Evolutionary conservation across 37 sponge, comb jelly and placozoan genomes (phyloP), one percentile per base, ranked within the genome.

Genomic region (Spongia lamella): DNA sequence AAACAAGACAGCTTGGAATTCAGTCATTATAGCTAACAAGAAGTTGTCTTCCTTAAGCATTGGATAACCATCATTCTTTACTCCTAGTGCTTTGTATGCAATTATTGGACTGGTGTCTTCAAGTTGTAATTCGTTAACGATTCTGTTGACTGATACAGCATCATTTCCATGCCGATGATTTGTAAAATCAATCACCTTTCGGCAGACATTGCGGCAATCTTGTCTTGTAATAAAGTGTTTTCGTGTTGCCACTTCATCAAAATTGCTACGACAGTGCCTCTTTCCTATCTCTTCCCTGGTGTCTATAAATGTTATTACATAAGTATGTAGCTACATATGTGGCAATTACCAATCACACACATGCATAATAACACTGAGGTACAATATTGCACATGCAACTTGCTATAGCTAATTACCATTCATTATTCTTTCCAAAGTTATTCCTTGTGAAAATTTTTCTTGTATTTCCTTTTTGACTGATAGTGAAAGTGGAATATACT

Each of bases 391-490:
- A 9, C 47, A 43, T 43, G 47, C 47, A 43, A 9, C 9, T 43
- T n/a, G n/a, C n/a, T n/a, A n/a, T 43, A 43, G 47, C 47, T 43
- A 9, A 9, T 53, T 55, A 53, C 56, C 56, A 72, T 72, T 56
- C 32, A 72, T 33, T 21, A 72, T 72, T n/a, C 30, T 4, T 26
- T 53, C 72, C 72, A 72, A 49, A 7, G 50, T 52, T 15, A 72
- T 55, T 26, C 32, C 32, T 19, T 72, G 57, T 15, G 33, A 29
- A 25, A 19, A 72, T 15, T 33, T 43, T 5, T 50, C 50, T 32
- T 53, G 4, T 1, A 54, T 55, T 53, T 72, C 33, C n/a, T 40
- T 30, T 53, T 55, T 72, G 19, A 54, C 57, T 31, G 22, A 38
- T 9, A 39, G 16, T 3, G 72, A 33, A 1, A 72, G 56, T 25